phyloP scores from a whole-genome alignment of 1,140 invertebrate species.

The Palaemon carinicauda region DNA sequence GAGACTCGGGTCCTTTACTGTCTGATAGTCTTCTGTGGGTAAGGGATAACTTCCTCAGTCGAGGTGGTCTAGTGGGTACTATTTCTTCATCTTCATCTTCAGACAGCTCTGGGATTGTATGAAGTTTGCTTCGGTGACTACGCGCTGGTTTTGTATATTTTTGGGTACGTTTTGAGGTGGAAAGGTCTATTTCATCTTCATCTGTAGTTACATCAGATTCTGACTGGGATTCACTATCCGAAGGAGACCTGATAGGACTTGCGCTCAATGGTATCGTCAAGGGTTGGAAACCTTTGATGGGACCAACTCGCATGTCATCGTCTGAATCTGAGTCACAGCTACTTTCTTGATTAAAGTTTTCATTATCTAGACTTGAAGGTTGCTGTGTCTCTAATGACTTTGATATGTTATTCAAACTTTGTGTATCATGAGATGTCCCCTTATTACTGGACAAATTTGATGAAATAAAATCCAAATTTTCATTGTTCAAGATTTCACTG shows the following conservation, averaged over 20 bases:
- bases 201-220: constrained; percentile 39
- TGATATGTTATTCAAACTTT: too few species aligned
- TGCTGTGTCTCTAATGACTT: too few species aligned
- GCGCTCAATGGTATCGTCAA: constrained; percentile 11
- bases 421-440: too few species aligned
- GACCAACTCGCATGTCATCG: constrained; percentile 41
- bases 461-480: too few species aligned
- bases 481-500: too few species aligned
- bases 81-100: constrained; percentile 31
- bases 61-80: constrained; percentile 3
- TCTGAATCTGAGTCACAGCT: constrained; percentile 41
- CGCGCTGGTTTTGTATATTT: constrained; percentile 28
- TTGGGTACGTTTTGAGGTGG: not conserved
- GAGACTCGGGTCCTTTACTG: not conserved
- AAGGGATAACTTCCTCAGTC: not conserved
- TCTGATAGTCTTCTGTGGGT: not conserved
- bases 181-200: constrained; percentile 37
- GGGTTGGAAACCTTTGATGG: constrained; percentile 13
- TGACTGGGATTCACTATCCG: constrained; percentile 33
- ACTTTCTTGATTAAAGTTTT: not conserved
- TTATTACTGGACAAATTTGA: too few species aligned
- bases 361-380: not conserved
- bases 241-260: constrained; percentile 10
- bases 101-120: constrained; percentile 42
- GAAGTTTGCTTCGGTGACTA: constrained; percentile 27